Base-by-base conservation (phyloP, 2,888 invertebrate species). In the Athetis lepigone region DNA sequence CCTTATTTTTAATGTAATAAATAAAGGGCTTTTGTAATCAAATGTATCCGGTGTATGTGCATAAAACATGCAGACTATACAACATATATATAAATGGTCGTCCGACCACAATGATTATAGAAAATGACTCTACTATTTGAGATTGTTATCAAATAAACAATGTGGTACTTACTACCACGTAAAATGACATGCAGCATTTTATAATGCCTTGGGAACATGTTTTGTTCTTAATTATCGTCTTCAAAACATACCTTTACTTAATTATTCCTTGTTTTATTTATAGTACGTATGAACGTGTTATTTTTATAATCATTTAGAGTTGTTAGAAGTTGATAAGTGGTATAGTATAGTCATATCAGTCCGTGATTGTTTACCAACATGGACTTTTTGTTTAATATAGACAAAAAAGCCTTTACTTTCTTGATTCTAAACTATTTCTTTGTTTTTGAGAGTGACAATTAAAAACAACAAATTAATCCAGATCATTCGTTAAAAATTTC, bases 111-210 rank as follows among this genome's bases (percentile, higher is more conserved):
- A 77, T 82, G 79, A 85, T 86, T 86, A 88, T 68, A 63, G 65
- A 77, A 84, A 85, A 87, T 84, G 75, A 83, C 81, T 65, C 56
- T 81, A 81, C 75, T 77, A 82, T 80, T 81, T 75, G 67, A 88
- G 90, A 91, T 91, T 68, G 79, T 84, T 88, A 91, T 92, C 91
- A 84, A 81, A 87, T 88, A 86, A 86, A 91, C 90, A 91, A 90
- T 88, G 86, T 82, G 33, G 64, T 80, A 83, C 70, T 57, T 75
- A 68, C 76, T 62, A 37, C 62, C 45, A 63, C 70, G 64, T 75
- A 66, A 75, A 81, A 77, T 83, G 77, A 84, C 80, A 77, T 82
- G 78, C 79, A 77, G 64, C 75, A 73, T 82, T 71, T 74, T 77
- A 71, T 65, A 70, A 69, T 75, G 50, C 62, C 65, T 67, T 84